phyloP scores from a whole-genome alignment of 2,113 vertebrate species.

The Balaeniceps rex region DNA sequence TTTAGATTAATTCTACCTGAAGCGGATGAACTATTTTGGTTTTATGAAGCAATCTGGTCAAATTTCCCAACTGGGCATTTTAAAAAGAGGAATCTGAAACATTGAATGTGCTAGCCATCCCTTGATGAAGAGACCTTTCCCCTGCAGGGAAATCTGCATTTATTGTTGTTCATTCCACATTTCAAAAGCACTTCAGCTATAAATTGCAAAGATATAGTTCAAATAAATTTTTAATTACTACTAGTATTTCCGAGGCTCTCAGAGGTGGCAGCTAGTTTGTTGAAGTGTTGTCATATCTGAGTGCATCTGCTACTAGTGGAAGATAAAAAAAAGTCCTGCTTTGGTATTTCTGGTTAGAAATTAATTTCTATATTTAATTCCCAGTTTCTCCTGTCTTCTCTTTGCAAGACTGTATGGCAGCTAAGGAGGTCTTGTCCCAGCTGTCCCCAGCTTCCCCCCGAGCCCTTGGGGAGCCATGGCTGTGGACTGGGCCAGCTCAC shows the following conservation, averaged over 20 bases:
- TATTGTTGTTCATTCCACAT: neutral
- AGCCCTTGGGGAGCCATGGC: neutral
- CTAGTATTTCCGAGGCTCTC: neutral
- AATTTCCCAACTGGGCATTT: conserved; percentile 36
- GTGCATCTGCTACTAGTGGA: neutral
- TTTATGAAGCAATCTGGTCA: conserved; percentile 15
- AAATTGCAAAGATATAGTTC: neutral
- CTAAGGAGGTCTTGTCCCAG: neutral
- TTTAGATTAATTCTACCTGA: conserved; percentile 16
- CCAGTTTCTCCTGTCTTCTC: neutral
- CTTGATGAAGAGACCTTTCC: neutral
- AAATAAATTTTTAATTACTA: conserved; percentile 12
- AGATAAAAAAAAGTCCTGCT: neutral
- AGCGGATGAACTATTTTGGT: conserved; percentile 1
- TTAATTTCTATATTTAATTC: neutral
- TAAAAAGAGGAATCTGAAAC: neutral
- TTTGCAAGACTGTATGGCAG: neutral
- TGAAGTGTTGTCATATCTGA: fast-evolving
- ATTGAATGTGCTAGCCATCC: neutral
- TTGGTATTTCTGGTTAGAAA: neutral
- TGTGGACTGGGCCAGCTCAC: neutral
- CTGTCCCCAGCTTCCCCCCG: neutral
- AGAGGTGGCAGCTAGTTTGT: neutral
- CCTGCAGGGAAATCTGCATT: neutral
- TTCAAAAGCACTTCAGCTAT: neutral